A percentile compares a stretch with the other conserved stretches of the same genome.
phyloP scores from a whole-genome alignment of 2,888 invertebrate genomes.

The Gryllus longicercus region DNA sequence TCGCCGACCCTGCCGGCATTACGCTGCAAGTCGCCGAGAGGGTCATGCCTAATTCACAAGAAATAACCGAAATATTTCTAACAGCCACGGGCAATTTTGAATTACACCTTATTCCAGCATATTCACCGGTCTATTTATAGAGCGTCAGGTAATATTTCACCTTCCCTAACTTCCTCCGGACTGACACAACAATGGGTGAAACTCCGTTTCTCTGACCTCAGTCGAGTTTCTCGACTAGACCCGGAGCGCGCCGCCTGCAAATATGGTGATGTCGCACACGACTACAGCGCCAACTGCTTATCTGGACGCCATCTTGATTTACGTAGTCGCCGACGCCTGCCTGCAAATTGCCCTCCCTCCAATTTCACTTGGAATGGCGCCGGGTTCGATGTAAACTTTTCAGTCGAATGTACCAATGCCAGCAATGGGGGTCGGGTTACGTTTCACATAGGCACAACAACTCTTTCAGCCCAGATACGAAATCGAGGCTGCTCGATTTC shows the following conservation, averaged over 20 bases:
- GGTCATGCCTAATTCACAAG: not conserved
- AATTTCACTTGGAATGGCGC: no score
- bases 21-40: conserved; percentile 1
- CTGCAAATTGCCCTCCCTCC: not conserved
- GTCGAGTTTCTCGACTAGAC: not conserved
- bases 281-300: not conserved
- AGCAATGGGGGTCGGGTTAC: no score
- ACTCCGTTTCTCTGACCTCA: not conserved
- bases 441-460: no score
- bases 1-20: not conserved
- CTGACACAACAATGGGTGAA: not conserved
- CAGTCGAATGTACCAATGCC: no score
- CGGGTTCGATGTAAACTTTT: no score
- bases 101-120: not conserved
- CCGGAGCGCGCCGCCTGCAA: not conserved
- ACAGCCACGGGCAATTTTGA: conserved; percentile 17
- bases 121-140: not conserved
- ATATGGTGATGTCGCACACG: not conserved
- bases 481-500: no score
- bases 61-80: conserved; percentile 7
- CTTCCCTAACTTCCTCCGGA: not conserved
- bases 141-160: not conserved
- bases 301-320: not conserved
- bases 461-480: no score
- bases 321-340: not conserved